Percentiles rank a stretch among this genome's conserved stretches.
These are phyloP conservation scores for Melikaiella ostensackeni DNA, from an alignment of 2,888 invertebrate genomes.

Conservation along the genomic window DNA sequence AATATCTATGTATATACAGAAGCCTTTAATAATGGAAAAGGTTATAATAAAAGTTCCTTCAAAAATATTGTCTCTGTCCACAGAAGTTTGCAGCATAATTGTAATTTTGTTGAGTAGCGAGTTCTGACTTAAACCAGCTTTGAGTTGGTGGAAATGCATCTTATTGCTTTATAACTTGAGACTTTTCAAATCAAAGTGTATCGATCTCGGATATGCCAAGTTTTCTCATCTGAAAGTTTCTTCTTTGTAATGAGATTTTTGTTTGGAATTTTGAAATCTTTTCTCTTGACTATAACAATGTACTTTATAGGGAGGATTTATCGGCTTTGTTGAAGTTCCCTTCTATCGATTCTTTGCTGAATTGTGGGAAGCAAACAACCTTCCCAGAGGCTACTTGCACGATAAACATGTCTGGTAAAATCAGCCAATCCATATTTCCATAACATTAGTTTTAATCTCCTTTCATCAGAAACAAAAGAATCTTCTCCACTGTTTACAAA, in stretches of 20 bases:
- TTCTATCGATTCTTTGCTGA: background rate
- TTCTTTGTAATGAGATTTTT: slow-evolving; percentile 31
- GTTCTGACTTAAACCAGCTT: slow-evolving; percentile 5
- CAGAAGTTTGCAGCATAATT: slow-evolving; percentile 13
- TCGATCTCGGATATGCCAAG: slow-evolving; percentile 29
- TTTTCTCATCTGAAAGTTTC: slow-evolving; percentile 39
- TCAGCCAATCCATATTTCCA: slow-evolving; percentile 19
- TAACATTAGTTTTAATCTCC: slow-evolving; percentile 1
- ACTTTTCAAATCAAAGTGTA: slow-evolving; percentile 17
- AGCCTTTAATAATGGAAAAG: background rate
- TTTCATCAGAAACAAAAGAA: background rate
- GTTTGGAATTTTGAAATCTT: slow-evolving; percentile 23
- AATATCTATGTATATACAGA: no score
- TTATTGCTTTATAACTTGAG: slow-evolving; percentile 29
- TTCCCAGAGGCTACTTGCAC: background rate
- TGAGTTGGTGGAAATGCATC: background rate
- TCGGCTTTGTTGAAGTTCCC: background rate
- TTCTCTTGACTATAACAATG: background rate
- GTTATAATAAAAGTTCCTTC: background rate
- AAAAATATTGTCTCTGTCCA: slow-evolving; percentile 17
- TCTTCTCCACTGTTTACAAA: background rate
- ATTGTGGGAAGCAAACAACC: slow-evolving; percentile 9
- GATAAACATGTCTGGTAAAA: slow-evolving; percentile 22
- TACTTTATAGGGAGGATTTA: slow-evolving; percentile 9
- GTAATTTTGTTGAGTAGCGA: background rate